These are phyloP conservation scores for Drosophila algonquin DNA, from an alignment of 2,888 invertebrate genomes.

Conservation along the genomic window DNA sequence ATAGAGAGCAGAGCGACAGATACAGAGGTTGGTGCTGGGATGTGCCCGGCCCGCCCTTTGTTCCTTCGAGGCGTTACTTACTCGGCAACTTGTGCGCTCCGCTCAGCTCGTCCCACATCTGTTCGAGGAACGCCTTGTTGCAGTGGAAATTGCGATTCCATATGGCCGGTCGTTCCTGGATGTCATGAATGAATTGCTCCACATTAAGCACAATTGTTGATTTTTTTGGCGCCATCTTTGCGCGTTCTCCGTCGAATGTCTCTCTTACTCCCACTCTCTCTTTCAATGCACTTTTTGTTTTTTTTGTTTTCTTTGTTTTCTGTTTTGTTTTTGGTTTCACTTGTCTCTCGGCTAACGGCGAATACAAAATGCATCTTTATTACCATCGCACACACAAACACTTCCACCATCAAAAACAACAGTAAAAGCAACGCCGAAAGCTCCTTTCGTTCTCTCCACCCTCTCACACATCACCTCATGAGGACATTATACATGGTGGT, in stretches of 20 bases:
- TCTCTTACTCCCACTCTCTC: slow-evolving; percentile 17
- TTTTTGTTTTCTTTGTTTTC: slow-evolving; percentile 7
- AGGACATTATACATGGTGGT: no score
- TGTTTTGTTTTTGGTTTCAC: slow-evolving; percentile 19
- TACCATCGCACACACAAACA: slow-evolving; percentile 14
- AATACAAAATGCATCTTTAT: slow-evolving; percentile 33
- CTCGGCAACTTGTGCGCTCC: slow-evolving; percentile 82
- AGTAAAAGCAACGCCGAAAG: no score
- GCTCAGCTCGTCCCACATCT: slow-evolving; percentile 84
- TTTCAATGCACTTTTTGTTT: slow-evolving; percentile 22
- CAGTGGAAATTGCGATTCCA: slow-evolving; percentile 84
- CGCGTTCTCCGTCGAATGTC: slow-evolving; percentile 2
- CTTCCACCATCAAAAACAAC: not conserved
- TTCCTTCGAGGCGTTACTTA: slow-evolving; percentile 64
- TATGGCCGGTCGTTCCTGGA: slow-evolving; percentile 83
- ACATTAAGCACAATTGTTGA: slow-evolving; percentile 83
- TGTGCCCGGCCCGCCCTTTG: not conserved
- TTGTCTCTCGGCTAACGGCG: slow-evolving; percentile 33
- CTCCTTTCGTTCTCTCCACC: no score
- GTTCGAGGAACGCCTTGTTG: slow-evolving; percentile 83
- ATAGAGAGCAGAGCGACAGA: slow-evolving; percentile 1
- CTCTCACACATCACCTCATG: no score
- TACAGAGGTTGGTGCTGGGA: not conserved
- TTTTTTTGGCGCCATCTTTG: slow-evolving; percentile 82
- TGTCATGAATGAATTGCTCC: slow-evolving; percentile 83